A percentile compares a stretch with the other conserved stretches of the same genome.
Conservation (phyloP, 2,888 invertebrate species). For the Pandemis cinnamomeana region DNA sequence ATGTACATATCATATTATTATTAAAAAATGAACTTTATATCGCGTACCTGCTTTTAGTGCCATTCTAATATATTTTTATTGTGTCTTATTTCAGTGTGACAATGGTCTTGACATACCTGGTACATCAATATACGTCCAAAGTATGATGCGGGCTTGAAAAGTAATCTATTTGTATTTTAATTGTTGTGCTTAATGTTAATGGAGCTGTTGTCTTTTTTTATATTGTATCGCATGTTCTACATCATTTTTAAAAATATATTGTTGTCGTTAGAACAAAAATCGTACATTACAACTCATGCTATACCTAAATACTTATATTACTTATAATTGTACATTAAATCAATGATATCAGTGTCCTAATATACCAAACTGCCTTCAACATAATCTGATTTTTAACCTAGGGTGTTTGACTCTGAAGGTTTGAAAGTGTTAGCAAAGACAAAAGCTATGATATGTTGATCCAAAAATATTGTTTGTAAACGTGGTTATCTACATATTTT, state of each 20-base stretch:
- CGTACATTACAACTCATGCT: background rate
- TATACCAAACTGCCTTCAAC: too few species aligned
- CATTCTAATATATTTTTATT: constrained; percentile 37
- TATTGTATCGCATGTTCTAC: background rate
- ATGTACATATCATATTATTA: background rate
- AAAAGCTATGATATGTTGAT: too few species aligned
- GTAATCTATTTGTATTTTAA: constrained; percentile 20
- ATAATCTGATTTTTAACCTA: too few species aligned
- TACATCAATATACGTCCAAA: constrained; percentile 74
- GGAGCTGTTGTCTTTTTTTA: background rate
- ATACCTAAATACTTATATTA: background rate
- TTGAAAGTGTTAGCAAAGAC: too few species aligned
- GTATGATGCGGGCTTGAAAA: constrained; percentile 55
- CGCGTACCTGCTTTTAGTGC: constrained; percentile 30
- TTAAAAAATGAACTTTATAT: constrained; percentile 16
- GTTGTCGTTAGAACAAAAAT: background rate
- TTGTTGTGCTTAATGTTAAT: constrained; percentile 15
- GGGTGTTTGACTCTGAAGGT: too few species aligned
- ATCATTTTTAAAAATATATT: background rate
- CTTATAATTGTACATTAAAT: background rate
- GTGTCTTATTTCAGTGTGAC: constrained; percentile 76
- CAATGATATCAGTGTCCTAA: too few species aligned
- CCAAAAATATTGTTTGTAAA: too few species aligned
- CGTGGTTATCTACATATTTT: too few species aligned
- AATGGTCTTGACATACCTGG: constrained; percentile 77